These are phyloP conservation scores for Sander vitreus DNA, from an alignment of 2,113 vertebrate species.

Conservation along the genomic window DNA sequence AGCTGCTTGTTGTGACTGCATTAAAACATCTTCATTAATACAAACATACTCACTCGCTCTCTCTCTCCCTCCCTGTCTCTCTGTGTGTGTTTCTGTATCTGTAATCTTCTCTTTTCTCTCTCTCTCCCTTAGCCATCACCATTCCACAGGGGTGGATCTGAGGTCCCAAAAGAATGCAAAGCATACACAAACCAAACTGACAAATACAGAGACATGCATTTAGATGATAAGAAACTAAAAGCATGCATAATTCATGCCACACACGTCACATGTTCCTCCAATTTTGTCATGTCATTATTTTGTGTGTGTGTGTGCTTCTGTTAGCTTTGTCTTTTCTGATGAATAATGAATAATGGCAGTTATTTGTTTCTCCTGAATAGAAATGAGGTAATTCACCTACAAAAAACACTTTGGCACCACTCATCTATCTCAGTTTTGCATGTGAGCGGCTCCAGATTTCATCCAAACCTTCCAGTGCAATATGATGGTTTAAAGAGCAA, in stretches of 20 bases:
- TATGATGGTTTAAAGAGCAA: slow-evolving; percentile 17
- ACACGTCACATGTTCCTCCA: slow-evolving; percentile 8
- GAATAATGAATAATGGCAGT: slow-evolving; percentile 67
- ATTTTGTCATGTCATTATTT: slow-evolving; percentile 47
- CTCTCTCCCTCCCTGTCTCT: background rate
- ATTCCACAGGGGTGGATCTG: slow-evolving; percentile 45
- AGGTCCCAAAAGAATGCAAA: slow-evolving; percentile 56
- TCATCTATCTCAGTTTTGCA: slow-evolving; percentile 36
- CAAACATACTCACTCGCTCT: too few species aligned
- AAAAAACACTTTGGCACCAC: slow-evolving; percentile 28
- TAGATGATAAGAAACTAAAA: slow-evolving; percentile 61
- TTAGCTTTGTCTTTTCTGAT: slow-evolving; percentile 39
- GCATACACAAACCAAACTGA: slow-evolving; percentile 57
- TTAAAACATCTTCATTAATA: slow-evolving; percentile 19
- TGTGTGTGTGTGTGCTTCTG: background rate
- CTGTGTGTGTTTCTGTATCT: background rate
- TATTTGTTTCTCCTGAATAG: slow-evolving; percentile 61
- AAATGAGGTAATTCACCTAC: slow-evolving; percentile 61
- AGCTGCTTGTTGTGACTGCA: slow-evolving; percentile 21
- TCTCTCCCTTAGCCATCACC: slow-evolving; percentile 42
- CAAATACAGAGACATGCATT: slow-evolving; percentile 63
- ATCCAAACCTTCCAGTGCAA: background rate
- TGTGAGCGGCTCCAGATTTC: background rate
- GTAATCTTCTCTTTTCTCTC: background rate
- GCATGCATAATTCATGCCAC: slow-evolving; percentile 70